These are phyloP conservation scores for Cynopterus brachyotis DNA, from an alignment of 2,113 vertebrate species.

Conservation along the genomic window DNA sequence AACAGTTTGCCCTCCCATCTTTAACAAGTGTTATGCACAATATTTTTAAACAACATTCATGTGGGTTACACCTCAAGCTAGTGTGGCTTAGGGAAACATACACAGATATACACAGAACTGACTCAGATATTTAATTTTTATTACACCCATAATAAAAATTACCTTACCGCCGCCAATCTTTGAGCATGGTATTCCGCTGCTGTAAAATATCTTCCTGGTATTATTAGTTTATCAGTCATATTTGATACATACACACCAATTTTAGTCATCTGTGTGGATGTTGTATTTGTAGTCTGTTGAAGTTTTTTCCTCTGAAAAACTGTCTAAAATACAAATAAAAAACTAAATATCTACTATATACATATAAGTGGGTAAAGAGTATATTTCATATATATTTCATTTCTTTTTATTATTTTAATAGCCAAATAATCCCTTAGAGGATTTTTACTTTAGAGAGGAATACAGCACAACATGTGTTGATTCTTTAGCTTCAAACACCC, in stretches of 20 bases:
- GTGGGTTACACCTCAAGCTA: neutral
- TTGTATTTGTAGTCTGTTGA: conserved; percentile 87
- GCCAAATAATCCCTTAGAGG: neutral
- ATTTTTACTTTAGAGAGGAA: conserved; percentile 40
- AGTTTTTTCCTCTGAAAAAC: conserved; percentile 80
- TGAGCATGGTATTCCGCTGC: conserved; percentile 86
- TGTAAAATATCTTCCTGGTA: conserved; percentile 87
- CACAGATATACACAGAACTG: neutral
- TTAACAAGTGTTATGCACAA: neutral
- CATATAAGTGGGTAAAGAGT: neutral
- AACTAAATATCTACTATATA: neutral
- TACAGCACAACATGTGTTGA: neutral
- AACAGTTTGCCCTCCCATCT: neutral
- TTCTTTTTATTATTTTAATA: neutral
- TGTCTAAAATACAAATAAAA: conserved; percentile 84
- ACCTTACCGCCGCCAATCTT: conserved; percentile 90
- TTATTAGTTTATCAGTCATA: conserved; percentile 87
- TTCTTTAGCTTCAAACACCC: conserved; percentile 20
- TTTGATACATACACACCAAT: conserved; percentile 91
- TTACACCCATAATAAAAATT: neutral
- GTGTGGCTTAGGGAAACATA: neutral
- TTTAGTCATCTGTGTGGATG: conserved; percentile 93
- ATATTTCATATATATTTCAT: neutral
- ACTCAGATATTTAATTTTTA: neutral
- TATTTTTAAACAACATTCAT: neutral